A percentile compares a stretch with the other conserved stretches of the same genome.
These are phyloP conservation scores for Hetaerina americana DNA, from an alignment of 1,140 invertebrate species.

Conservation along the genomic window DNA sequence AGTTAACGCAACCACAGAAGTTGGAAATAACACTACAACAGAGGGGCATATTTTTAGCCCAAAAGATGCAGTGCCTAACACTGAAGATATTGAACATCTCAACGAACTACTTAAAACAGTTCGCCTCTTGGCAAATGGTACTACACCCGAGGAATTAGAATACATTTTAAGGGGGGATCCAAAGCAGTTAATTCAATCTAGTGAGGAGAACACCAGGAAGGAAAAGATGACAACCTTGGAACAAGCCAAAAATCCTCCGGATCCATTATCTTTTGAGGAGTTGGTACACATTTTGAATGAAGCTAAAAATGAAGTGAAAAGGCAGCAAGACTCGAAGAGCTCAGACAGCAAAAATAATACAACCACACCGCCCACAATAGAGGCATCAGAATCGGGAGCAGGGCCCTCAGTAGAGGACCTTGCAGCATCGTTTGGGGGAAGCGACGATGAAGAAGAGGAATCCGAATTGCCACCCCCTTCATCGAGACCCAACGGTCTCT, in stretches of 20 bases:
- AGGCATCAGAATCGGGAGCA: conserved; percentile 20
- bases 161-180: background rate
- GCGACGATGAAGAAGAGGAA: conserved; percentile 26
- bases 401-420: conserved; percentile 45
- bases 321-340: conserved; percentile 23
- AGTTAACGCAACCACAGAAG: background rate
- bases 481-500: conserved; percentile 53
- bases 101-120: background rate
- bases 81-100: conserved; percentile 20
- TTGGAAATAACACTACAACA: conserved; percentile 12
- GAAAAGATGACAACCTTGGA: conserved; percentile 1
- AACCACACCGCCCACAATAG: conserved; percentile 14
- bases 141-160: background rate
- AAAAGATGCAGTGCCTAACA: conserved; percentile 21
- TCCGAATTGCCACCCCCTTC: conserved; percentile 41
- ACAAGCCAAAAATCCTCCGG: conserved; percentile 20
- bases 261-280: conserved; percentile 31
- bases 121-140: background rate
- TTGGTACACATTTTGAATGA: conserved; percentile 26
- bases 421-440: conserved; percentile 60
- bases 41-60: conserved; percentile 34
- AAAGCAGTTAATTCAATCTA: background rate
- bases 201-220: background rate
- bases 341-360: background rate
- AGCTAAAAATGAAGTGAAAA: conserved; percentile 32